phyloP scores from a whole-genome alignment of 2,113 vertebrate species.

The Oreochromis niloticus region DNA sequence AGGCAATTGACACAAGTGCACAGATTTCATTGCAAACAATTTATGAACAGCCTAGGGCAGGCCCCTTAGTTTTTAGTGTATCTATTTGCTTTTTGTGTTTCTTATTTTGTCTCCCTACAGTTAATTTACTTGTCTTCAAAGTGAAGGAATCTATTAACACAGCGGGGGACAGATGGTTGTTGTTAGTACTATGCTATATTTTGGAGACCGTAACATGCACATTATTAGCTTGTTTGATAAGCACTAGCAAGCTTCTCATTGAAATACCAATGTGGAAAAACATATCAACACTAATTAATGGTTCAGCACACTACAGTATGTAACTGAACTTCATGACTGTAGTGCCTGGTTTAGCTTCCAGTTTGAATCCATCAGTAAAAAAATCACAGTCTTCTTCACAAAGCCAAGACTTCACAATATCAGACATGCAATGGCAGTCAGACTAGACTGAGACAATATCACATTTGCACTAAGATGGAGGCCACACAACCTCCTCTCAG shows the following conservation, averaged over 20 bases:
- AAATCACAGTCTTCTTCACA: neutral
- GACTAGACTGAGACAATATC: neutral
- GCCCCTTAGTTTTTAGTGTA: neutral
- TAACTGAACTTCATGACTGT: neutral
- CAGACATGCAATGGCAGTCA: neutral
- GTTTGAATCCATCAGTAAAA: neutral
- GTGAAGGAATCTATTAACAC: neutral
- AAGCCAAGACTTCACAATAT: neutral
- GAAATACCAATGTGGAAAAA: neutral
- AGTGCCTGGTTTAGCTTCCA: neutral
- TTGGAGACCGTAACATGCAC: neutral
- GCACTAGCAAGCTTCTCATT: neutral
- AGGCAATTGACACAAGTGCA: neutral
- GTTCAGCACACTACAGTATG: neutral
- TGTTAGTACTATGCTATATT: neutral
- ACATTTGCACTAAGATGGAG: neutral
- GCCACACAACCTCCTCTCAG: neutral
- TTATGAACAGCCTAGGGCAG: neutral
- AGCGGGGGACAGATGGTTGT: neutral
- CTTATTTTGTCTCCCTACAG: neutral
- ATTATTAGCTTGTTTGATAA: neutral
- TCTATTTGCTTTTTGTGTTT: conserved; percentile 4
- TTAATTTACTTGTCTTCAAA: neutral
- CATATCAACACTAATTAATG: neutral
- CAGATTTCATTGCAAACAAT: neutral